phyloP scores from a whole-genome alignment of 1,140 invertebrate genomes.

The Aporrectodea caliginosa region DNA sequence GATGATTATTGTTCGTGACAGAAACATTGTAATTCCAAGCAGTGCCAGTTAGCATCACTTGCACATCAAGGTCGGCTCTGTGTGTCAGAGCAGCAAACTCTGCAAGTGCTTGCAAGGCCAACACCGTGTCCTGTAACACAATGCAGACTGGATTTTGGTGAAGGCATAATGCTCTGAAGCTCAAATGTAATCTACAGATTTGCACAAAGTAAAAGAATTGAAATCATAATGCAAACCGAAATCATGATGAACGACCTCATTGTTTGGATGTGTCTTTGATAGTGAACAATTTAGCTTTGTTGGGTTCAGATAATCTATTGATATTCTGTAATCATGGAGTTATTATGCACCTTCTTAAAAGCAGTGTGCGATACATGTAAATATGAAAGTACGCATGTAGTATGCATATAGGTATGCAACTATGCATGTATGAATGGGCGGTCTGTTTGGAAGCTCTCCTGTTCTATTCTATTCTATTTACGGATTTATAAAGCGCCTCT shows the following conservation, averaged over 20 bases:
- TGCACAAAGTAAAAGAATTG: no score
- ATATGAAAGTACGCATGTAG: not conserved
- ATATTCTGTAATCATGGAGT: not conserved
- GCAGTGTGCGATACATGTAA: no score
- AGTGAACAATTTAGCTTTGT: no score
- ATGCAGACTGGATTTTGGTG: no score
- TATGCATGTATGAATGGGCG: not conserved
- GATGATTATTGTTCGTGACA: not conserved
- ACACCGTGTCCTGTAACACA: conserved; percentile 55
- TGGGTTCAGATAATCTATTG: no score
- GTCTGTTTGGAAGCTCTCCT: no score
- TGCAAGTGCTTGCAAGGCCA: conserved; percentile 57
- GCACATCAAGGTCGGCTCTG: conserved; percentile 40
- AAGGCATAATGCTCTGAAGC: no score
- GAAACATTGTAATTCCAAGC: not conserved
- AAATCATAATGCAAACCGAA: no score
- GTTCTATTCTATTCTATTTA: no score
- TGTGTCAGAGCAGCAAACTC: conserved; percentile 45
- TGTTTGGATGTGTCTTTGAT: not conserved
- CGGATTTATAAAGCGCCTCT: no score
- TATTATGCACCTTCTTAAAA: no score
- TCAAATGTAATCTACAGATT: not conserved
- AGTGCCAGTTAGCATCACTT: conserved; percentile 23
- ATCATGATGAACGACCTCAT: no score
- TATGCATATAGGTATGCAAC: not conserved